A percentile compares a stretch with the other conserved stretches of the same genome.
Conservation (phyloP, 2,113 vertebrate genomes). For the Dendrocopos noguchii region DNA sequence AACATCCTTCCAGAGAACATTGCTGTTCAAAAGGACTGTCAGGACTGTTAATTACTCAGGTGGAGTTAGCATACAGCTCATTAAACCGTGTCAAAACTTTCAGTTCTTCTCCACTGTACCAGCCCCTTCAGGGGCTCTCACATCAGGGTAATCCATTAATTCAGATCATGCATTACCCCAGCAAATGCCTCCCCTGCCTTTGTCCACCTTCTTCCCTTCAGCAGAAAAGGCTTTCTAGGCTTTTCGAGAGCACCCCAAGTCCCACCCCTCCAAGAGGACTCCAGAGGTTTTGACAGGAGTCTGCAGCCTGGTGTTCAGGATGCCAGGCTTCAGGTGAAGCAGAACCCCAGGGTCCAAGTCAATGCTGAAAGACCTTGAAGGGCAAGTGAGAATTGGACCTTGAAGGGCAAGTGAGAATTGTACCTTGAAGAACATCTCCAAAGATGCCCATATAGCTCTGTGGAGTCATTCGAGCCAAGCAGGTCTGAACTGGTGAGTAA, state of each 20-base stretch:
- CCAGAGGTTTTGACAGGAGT: not conserved
- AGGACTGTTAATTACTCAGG: constrained; percentile 75
- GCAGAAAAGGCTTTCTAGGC: not conserved
- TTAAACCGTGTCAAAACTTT: constrained; percentile 75
- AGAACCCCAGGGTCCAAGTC: not conserved
- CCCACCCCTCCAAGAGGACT: not conserved
- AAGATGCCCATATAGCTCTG: not conserved
- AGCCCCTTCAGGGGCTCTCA: constrained; percentile 70
- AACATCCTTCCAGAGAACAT: constrained; percentile 56
- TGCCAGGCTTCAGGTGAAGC: not conserved
- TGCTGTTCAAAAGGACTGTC: constrained; percentile 71
- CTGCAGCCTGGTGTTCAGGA: not conserved
- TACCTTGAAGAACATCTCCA: not conserved
- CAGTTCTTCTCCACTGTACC: constrained; percentile 54
- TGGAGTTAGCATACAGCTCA: constrained; percentile 73
- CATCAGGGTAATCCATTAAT: constrained; percentile 74
- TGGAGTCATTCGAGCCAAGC: too few relatives aligned
- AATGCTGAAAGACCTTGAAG: not conserved
- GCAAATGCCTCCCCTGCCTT: constrained; percentile 73
- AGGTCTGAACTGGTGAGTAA: too few relatives aligned
- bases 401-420: not conserved
- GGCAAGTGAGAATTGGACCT: not conserved
- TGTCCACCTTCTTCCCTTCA: constrained; percentile 4
- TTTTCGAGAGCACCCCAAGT: not conserved
- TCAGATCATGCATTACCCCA: constrained; percentile 76